phyloP scores from a whole-genome alignment of 2,888 invertebrate species.

The Polydesmus complanatus region DNA sequence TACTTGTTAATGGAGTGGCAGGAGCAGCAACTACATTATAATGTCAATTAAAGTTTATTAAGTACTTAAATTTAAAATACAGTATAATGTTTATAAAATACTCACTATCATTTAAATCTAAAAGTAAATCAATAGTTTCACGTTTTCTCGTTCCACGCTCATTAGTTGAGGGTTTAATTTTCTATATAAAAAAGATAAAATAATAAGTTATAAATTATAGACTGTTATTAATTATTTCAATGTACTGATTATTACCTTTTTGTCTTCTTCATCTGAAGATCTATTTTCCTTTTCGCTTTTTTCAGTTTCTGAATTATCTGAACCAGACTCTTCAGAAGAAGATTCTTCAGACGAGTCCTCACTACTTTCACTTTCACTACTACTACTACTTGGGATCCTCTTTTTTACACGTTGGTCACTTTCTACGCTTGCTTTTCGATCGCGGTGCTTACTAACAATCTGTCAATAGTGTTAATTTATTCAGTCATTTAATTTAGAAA shows the following conservation, averaged over 20 bases:
- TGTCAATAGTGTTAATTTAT: no score
- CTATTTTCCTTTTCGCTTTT: slow-evolving; percentile 19
- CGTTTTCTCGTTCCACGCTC: slow-evolving; percentile 27
- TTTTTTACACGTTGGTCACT: slow-evolving; percentile 5
- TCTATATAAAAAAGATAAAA: background rate
- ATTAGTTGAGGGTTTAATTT: slow-evolving; percentile 19
- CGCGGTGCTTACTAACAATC: background rate
- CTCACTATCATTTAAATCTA: slow-evolving; percentile 63
- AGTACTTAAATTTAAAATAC: background rate
- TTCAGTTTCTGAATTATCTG: background rate
- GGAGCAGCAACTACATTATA: background rate
- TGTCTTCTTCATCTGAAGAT: background rate
- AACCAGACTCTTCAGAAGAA: background rate
- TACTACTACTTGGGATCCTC: slow-evolving; percentile 26
- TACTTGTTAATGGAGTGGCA: background rate
- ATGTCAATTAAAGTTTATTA: background rate
- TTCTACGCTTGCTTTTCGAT: slow-evolving; percentile 1
- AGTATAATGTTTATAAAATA: slow-evolving; percentile 10
- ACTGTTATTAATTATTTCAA: background rate
- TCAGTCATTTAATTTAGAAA: no score
- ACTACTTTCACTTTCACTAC: slow-evolving; percentile 18
- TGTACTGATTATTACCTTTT: no score
- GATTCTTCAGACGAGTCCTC: slow-evolving; percentile 22
- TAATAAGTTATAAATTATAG: background rate
- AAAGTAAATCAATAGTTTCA: slow-evolving; percentile 62